Evolutionary conservation across 2,113 vertebrate genomes (phyloP), one percentile per base, ranked within the genome.

Genomic region (Apeltes quadracus): DNA sequence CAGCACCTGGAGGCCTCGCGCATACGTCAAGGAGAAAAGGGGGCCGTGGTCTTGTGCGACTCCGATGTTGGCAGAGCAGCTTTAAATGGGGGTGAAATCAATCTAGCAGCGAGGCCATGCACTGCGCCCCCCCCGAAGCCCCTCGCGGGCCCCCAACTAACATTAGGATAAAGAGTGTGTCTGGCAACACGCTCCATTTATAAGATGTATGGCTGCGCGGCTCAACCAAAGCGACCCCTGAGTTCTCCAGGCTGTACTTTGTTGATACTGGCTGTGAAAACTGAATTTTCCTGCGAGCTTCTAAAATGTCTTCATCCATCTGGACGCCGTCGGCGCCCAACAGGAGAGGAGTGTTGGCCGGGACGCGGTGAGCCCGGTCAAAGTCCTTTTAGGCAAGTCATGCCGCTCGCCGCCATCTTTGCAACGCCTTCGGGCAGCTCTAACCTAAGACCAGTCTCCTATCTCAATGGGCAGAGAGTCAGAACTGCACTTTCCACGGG

Each of bases 1-100:
- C 11, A 57, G 36, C 25, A 56, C 67, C 43, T 39, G 38, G 25
- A 68, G 27, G 43, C 39, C 12, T 10, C n/a, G n/a, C 18, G 22
- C 43, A 72, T 41, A 22, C 48, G 22, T 51, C 15, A 20, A 65
- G 20, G 20, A 58, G 22, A 18, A 38, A 29, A 54, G 2, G 20
- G 4, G 1, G 46, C 63, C 55, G 22, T 1, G 56, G 68, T 61
- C 66, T 68, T 46, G 14, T 55, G 67, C 64, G 69, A 84, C 61
- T 54, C 61, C 20, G 25, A 23, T 88, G 65, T 69, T 84, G 77
- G 64, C 39, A 66, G 67, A 64, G 78, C 32, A 55, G 36, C 32
- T 59, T 73, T 5, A 70, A 72, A 88, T 71, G 44, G 54, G n/a
- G 62, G 13, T 63, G 4, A 53, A 41, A 50, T 72, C 10, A 32